phyloP scores from a whole-genome alignment of 2,797 vertebrate species.

The Sardinella longiceps region DNA sequence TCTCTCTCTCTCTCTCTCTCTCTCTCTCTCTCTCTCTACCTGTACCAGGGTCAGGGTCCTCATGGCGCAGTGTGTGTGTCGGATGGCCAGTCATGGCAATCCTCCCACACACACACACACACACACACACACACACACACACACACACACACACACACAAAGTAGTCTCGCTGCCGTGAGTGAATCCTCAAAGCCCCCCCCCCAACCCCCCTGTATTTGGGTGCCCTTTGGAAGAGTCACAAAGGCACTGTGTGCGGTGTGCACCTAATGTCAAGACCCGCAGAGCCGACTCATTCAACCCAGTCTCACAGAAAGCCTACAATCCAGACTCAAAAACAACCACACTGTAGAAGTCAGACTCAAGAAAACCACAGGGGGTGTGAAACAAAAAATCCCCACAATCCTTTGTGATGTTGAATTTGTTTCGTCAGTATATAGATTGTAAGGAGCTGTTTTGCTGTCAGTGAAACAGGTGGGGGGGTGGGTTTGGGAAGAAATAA shows the following conservation, averaged over 20 bases:
- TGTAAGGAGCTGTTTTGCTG: neutral
- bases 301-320: too few species aligned
- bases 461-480: neutral
- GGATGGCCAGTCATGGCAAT: neutral
- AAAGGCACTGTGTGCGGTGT: neutral
- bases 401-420: neutral
- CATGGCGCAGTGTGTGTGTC: neutral
- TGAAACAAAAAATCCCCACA: neutral
- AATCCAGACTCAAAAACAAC: neutral
- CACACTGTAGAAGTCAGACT: too few species aligned
- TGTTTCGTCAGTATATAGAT: neutral
- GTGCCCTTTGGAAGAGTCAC: neutral
- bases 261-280: neutral
- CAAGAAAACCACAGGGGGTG: too few species aligned
- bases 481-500: too few species aligned
- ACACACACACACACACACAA: too few species aligned
- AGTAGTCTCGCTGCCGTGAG: neutral
- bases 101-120: too few species aligned
- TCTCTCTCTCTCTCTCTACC: too few species aligned
- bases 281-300: neutral
- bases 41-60: too few species aligned
- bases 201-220: neutral
- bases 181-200: neutral
- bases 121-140: too few species aligned
- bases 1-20: slow-evolving; percentile 28